Conservation (phyloP, 1,140 invertebrate genomes). For the Pogonognathellus flavescens region DNA sequence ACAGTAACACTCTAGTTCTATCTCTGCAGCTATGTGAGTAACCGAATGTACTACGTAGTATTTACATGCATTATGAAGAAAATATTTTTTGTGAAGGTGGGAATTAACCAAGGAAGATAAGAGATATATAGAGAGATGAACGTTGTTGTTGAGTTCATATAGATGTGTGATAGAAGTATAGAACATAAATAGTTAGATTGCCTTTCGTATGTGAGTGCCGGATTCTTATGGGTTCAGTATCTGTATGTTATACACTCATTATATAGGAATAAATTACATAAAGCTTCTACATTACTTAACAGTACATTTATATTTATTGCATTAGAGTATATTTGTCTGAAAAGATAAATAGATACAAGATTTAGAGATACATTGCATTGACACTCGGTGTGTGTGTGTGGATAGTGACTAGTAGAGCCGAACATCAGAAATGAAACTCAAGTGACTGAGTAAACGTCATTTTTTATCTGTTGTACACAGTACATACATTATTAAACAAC, state of each 20-base stretch:
- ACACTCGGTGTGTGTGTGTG: conserved; percentile 14
- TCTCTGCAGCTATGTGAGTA: neutral
- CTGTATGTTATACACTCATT: neutral
- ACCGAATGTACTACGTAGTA: neutral
- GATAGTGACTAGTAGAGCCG: no score
- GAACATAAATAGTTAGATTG: neutral
- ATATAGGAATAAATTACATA: neutral
- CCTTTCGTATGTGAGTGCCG: neutral
- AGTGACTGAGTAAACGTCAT: conserved; percentile 15
- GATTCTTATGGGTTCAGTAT: neutral
- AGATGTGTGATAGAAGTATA: neutral
- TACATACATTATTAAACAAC: conserved; percentile 21
- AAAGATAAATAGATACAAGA: conserved; percentile 24
- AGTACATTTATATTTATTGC: neutral
- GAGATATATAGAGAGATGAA: neutral
- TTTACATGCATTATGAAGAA: neutral
- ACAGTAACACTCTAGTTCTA: no score
- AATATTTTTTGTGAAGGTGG: neutral
- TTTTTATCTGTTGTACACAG: conserved; percentile 23
- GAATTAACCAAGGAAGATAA: no score
- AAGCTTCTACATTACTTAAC: neutral
- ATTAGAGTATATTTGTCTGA: conserved; percentile 4
- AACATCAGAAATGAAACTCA: neutral
- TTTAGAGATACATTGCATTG: conserved; percentile 24
- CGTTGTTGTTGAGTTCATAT: neutral